These are phyloP conservation scores for Sarcophaga peregrina DNA, from an alignment of 1,140 invertebrate genomes.

Conservation along the genomic window DNA sequence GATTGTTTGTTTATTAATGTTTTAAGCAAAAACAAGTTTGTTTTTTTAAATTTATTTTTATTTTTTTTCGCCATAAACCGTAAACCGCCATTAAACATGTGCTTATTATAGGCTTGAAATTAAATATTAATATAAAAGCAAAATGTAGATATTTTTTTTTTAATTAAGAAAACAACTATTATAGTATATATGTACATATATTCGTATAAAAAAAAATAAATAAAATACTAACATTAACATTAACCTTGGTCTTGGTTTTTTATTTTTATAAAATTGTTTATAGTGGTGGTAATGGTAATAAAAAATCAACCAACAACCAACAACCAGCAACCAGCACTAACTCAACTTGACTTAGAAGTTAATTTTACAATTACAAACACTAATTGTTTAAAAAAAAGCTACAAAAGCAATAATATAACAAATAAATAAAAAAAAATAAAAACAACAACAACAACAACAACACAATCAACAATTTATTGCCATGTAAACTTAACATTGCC, in stretches of 20 bases:
- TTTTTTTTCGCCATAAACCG: not conserved
- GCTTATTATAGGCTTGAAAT: not conserved
- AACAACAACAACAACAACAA: conserved; percentile 9
- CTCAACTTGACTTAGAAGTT: conserved; percentile 32
- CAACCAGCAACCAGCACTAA: no score
- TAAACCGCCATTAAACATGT: no score
- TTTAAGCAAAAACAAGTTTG: not conserved
- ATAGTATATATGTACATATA: no score
- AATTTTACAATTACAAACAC: conserved; percentile 30
- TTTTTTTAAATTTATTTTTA: no score
- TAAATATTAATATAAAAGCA: not conserved
- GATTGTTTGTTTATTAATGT: no score
- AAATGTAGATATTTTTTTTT: not conserved
- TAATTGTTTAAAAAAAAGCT: conserved; percentile 39
- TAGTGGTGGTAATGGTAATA: not conserved
- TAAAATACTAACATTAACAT: conserved; percentile 33
- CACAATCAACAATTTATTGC: not conserved
- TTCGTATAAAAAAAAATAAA: conserved; percentile 11
- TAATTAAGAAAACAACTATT: conserved; percentile 23
- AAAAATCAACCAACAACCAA: no score
- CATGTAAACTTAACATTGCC: conserved; percentile 28
- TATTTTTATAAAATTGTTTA: not conserved
- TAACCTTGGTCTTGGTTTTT: conserved; percentile 40
- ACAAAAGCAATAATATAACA: no score
- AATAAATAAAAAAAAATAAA: conserved; percentile 6